These are phyloP conservation scores for Dusona sp. DNA, from an alignment of 2,888 invertebrate species.

Conservation along the genomic window DNA sequence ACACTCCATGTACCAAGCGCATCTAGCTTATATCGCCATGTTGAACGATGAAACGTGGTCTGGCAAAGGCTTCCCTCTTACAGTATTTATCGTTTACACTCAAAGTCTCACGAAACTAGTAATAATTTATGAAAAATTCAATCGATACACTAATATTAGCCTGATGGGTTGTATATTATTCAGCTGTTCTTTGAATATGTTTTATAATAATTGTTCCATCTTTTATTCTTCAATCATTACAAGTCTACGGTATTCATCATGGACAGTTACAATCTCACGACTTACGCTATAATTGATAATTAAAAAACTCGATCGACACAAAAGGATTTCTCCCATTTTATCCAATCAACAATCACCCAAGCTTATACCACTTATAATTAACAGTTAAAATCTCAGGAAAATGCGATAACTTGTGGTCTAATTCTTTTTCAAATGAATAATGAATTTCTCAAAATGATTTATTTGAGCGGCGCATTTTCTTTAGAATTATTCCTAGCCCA, in stretches of 20 bases:
- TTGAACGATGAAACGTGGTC: conserved; percentile 44
- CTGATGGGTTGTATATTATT: not conserved
- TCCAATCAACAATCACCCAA: no score
- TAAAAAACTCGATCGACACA: no score
- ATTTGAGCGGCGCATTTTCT: no score
- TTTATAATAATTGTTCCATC: not conserved
- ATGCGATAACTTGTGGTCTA: not conserved
- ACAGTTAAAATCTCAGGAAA: no score
- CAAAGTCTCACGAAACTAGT: conserved; percentile 1
- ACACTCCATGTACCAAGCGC: conserved; percentile 14
- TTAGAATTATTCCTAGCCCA: no score
- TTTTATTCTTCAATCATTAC: not conserved
- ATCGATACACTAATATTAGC: not conserved
- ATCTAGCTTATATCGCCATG: conserved; percentile 31
- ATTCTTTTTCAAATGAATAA: not conserved
- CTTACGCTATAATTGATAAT: no score
- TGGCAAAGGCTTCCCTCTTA: conserved; percentile 18
- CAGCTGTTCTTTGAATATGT: not conserved
- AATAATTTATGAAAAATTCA: not conserved
- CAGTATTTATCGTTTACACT: conserved; percentile 22
- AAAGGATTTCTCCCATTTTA: no score
- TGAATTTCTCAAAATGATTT: no score
- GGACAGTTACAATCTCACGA: no score
- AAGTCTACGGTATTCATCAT: no score
- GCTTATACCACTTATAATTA: no score